Base-by-base conservation (phyloP, 2,797 vertebrate species). In the Mormyrops boulengeri region DNA sequence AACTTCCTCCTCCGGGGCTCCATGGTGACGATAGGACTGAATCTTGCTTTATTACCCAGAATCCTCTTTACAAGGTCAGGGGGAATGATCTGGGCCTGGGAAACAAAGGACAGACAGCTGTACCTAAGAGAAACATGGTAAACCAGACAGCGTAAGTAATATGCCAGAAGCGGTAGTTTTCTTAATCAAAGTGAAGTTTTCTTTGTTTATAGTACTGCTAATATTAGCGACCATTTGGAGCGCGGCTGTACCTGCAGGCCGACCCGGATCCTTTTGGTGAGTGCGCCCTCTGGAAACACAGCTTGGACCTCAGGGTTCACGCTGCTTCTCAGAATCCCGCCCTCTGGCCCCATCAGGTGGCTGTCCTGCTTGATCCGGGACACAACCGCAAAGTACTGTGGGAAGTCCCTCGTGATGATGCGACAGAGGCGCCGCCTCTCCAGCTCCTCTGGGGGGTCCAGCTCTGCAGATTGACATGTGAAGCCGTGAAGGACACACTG, bases 371-470 rank as follows among this genome's bases (percentile, higher is more conserved):
- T 98, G 94, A 99, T 96, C 3, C 98, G 96, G 0, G 98, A 99
- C 89, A 99, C 98, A 88, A 99, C 98, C 0, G 98, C 98, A 44
- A 99, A 99, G 94, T 98, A 99, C 92, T 99, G 98, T 0, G 98
- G 98, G 94, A 99, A 99, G 92, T 99, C 98, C 14, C 98, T 95
- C 0, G 98, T 99, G 94, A 99, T 97, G 94, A 99, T 98, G 89
- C 98, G 97, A 90, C 98, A 99, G 92, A 99, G 98, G n/a, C 98
- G 96, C 92, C 98, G 99, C 95, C 97, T 98, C 93, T 99, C 98
- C 3, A 99, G 96, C 91, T 99, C 97, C 93, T 99, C 98, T 0
- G 98, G 97, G 3, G 97, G 96, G 91, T 99, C 98, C 6, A 99
- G 96, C 82, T 98, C 98, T 99, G 92, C 49, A 82, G 80, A 4